Base-by-base conservation (phyloP, 1,140 invertebrate species). In the Drosophila watanabei region DNA sequence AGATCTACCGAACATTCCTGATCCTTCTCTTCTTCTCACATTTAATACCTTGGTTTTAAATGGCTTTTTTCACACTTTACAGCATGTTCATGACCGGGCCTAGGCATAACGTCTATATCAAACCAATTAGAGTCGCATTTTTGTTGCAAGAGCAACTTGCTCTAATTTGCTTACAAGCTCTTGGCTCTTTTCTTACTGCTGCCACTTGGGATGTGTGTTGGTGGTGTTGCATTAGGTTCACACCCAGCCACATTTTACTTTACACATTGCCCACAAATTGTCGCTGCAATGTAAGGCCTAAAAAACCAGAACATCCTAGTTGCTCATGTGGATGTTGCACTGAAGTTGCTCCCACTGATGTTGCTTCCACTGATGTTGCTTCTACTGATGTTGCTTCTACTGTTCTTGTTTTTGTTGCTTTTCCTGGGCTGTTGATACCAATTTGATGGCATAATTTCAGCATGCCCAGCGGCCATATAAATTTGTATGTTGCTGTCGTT, bases 381-480 rank as follows among this genome's bases (percentile, higher is more conserved):
- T 13, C 20, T 30, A 28, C 41, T 32, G 35, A n/a, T 60, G 48
- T 56, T 43, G 62, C 32, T 18, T 49, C 48, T 49, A n/a, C 48
- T 49, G 48, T 6, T 49, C 24, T n/a, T 49, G 46, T 24, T 49
- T 9, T 6, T 52, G 37, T 35, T 14, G 37, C 35, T 30, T 30
- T 7, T 49, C 68, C 63, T 75, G 78, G 59, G 73, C 72, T 90
- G 86, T 90, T 90, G 86, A 90, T 90, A 90, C 86, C 86, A 90
- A 90, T 90, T 90, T 92, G 91, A 92, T 92, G 91, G 91, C 91
- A 92, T 92, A 92, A 92, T 92, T 92, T 92, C 85, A 92, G 83
- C 88, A 84, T 73, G 82, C 84, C 91, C 88, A 72, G 64, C 61
- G 54, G 91, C 88, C 58, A 88, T 92, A 92, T 89, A 91, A 92